Evolutionary conservation across 2,113 vertebrate genomes (phyloP).

Genomic region (Chelonoidis abingdonii): DNA sequence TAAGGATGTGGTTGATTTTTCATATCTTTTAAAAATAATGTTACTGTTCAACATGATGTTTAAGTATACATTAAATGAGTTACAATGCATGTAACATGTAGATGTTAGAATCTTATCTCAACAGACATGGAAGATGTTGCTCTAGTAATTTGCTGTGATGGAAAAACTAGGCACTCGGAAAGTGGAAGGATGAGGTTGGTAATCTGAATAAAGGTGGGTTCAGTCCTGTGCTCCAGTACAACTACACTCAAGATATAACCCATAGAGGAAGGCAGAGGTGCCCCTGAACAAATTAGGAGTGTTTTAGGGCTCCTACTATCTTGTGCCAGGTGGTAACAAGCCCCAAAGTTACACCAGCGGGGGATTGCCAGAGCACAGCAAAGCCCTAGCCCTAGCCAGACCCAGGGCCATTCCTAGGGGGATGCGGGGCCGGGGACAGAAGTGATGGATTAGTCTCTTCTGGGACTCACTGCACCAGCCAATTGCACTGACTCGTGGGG

Average conservation of each 20-base stretch:
- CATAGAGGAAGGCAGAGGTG: rapidly evolving
- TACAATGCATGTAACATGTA: neutral
- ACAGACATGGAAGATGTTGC: neutral
- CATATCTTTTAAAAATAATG: neutral
- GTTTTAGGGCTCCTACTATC: neutral
- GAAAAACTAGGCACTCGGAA: neutral
- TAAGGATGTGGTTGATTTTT: neutral
- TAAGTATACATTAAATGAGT: neutral
- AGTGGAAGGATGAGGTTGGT: neutral
- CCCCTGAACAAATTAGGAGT: neutral
- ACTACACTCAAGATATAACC: neutral
- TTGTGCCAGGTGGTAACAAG: neutral
- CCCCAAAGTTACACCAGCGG: neutral
- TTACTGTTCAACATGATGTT: neutral
- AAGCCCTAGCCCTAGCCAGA: neutral
- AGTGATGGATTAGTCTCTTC: too few species aligned
- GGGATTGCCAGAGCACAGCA: neutral
- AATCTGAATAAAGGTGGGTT: neutral
- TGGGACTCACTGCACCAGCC: too few species aligned
- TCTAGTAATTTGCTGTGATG: neutral
- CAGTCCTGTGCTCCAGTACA: neutral
- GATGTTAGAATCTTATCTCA: neutral
- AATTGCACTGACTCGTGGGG: too few species aligned
- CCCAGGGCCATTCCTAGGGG: too few species aligned
- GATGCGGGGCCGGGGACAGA: too few species aligned